Conservation (phyloP, 1,140 invertebrate species). For the Drosophila hydei region DNA sequence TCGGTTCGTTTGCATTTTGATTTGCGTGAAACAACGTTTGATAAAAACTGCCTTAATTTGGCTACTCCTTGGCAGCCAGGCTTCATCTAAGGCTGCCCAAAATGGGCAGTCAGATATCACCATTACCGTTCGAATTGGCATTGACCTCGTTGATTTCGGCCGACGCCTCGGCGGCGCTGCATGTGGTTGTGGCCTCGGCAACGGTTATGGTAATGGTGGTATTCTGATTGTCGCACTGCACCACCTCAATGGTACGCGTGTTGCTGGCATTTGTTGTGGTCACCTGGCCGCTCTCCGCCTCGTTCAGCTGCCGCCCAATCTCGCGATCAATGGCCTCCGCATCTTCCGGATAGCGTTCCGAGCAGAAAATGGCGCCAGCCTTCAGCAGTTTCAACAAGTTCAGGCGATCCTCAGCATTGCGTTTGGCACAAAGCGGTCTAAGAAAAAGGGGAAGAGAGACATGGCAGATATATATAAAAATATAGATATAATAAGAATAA, state of each 20-base stretch:
- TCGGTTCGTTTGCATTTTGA: conserved; percentile 25
- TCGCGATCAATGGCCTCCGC: conserved; percentile 80
- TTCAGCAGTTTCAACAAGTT: conserved; percentile 87
- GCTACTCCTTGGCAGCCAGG: conserved; percentile 49
- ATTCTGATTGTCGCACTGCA: conserved; percentile 78
- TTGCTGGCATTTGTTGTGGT: conserved; percentile 52
- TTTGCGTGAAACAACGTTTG: conserved; percentile 33
- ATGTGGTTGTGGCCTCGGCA: conserved; percentile 54
- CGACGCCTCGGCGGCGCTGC: conserved; percentile 5
- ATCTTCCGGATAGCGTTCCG: conserved; percentile 81
- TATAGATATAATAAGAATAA: neutral
- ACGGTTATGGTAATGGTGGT: conserved; percentile 75
- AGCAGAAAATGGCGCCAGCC: conserved; percentile 80
- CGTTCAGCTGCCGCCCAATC: conserved; percentile 75
- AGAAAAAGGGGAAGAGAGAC: neutral
- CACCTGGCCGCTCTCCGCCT: conserved; percentile 62
- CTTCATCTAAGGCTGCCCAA: conserved; percentile 70
- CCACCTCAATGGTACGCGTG: conserved; percentile 77
- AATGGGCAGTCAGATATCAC: conserved; percentile 83
- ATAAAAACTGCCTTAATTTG: conserved; percentile 54
- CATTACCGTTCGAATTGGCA: conserved; percentile 46
- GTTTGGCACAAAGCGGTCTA: conserved; percentile 89
- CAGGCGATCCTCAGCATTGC: conserved; percentile 93
- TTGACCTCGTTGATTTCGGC: conserved; percentile 52
- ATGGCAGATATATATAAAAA: neutral